Base-by-base conservation (phyloP, 2,113 vertebrate genomes). In the Brachypteracias leptosomus region DNA sequence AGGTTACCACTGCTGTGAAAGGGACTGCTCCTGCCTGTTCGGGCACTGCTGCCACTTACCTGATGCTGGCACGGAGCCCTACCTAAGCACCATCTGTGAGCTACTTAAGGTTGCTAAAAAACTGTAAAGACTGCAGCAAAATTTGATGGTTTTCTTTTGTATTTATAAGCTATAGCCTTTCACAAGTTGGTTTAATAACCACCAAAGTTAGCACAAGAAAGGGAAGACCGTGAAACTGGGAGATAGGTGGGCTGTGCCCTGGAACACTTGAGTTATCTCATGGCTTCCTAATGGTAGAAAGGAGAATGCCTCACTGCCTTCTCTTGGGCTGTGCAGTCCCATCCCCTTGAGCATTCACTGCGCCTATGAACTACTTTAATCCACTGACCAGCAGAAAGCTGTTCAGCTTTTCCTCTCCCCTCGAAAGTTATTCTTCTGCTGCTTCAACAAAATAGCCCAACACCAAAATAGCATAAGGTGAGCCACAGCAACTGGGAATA, bases 381-480 rank as follows among this genome's bases (percentile, higher is more conserved):
- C 80, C 86, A 80, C 71, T 44, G 78, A 79, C 61, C 78, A 72
- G 62, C 35, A 59, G 47, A 88, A 89, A 77, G 68, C 51, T 90
- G 28, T 29, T 63, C 68, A 55, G 72, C 73, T 71, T 38, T 38
- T 71, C 66, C 31, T 28, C 46, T 66, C 49, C 49, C 22, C 35
- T 46, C 33, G 3, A 0, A 88, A 86, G 76, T 74, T 80, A 46
- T 55, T 92, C 86, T 93, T 84, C 73, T 93, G 90, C 90, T 90
- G 86, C 79, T 95, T 84, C 86, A 74, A 38, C 84, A 61, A 93
- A 90, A 93, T 12, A n/a, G 38, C 65, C 44, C 5, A 18, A 78
- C 52, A 89, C 61, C 61, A 87, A 95, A 95, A 95, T 7, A 95
- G 73, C 31, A 46, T 47, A 65, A 87, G 79, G 86, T 85, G 86